Conservation (phyloP, 2,113 vertebrate species). For the Pyxicephalus adspersus region DNA sequence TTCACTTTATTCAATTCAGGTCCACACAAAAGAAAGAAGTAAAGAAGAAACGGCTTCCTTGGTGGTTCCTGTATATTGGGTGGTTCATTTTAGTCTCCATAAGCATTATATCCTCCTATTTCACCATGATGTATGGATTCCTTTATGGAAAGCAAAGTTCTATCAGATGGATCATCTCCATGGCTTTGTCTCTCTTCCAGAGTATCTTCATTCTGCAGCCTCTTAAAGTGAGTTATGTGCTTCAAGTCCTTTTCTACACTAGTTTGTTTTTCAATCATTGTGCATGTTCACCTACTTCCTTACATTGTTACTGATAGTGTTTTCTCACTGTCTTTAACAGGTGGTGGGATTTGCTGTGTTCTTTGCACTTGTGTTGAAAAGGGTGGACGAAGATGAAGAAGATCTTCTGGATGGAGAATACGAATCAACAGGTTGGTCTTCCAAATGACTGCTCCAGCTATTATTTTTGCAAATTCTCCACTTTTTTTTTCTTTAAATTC, state of each 20-base stretch:
- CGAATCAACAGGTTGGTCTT: conserved; percentile 66
- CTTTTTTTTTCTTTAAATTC: no score
- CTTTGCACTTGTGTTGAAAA: conserved; percentile 77
- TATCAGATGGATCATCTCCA: conserved; percentile 78
- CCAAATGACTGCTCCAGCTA: no score
- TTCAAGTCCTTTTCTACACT: background rate
- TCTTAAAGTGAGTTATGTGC: conserved; percentile 70
- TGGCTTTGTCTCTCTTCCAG: conserved; percentile 79
- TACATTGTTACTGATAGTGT: no score
- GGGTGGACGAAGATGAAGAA: conserved; percentile 74
- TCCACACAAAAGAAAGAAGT: background rate
- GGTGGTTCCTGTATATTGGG: conserved; percentile 80
- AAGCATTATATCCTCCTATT: conserved; percentile 77
- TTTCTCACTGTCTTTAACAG: conserved; percentile 56
- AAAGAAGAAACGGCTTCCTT: conserved; percentile 68
- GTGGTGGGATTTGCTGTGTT: conserved; percentile 77
- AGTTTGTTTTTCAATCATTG: background rate
- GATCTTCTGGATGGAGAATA: conserved; percentile 65
- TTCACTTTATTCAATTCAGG: no score
- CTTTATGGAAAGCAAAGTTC: conserved; percentile 75
- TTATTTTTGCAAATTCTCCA: no score
- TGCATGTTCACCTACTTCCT: no score
- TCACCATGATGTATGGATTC: conserved; percentile 80
- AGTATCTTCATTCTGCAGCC: conserved; percentile 84
- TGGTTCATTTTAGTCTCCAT: conserved; percentile 77